Conservation (phyloP, 2,113 vertebrate genomes). For the Prolemur simus region DNA sequence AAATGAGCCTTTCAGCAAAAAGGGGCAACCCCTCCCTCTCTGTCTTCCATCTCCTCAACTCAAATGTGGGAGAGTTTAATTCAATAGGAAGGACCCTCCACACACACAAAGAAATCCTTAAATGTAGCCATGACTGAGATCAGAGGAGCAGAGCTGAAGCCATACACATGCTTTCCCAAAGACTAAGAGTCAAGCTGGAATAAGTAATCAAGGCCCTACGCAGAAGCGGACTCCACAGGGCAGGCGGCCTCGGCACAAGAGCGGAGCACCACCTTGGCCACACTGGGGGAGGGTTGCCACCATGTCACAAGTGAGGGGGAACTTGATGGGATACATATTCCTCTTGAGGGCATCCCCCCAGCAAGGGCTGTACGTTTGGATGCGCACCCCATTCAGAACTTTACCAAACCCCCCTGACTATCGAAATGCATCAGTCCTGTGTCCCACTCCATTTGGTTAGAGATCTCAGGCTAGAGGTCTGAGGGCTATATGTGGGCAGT, state of each 20-base stretch:
- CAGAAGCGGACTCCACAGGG: fast-evolving
- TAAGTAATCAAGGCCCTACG: background rate
- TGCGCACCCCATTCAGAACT: background rate
- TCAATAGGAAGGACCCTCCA: background rate
- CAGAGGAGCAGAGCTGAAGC: background rate
- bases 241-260: too few relatives aligned
- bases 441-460: background rate
- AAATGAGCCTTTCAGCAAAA: background rate
- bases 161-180: background rate
- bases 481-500: background rate
- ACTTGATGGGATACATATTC: too few relatives aligned
- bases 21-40: background rate
- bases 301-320: background rate
- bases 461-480: background rate
- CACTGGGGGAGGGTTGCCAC: too few relatives aligned
- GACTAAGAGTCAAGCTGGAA: background rate
- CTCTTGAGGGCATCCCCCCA: background rate
- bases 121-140: background rate
- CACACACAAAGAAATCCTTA: background rate
- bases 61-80: background rate
- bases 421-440: background rate
- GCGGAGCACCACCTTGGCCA: background rate
- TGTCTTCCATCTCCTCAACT: background rate
- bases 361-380: too few relatives aligned
- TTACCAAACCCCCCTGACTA: background rate